phyloP scores from a whole-genome alignment of 2,113 vertebrate genomes.

The Scatophagus argus region DNA sequence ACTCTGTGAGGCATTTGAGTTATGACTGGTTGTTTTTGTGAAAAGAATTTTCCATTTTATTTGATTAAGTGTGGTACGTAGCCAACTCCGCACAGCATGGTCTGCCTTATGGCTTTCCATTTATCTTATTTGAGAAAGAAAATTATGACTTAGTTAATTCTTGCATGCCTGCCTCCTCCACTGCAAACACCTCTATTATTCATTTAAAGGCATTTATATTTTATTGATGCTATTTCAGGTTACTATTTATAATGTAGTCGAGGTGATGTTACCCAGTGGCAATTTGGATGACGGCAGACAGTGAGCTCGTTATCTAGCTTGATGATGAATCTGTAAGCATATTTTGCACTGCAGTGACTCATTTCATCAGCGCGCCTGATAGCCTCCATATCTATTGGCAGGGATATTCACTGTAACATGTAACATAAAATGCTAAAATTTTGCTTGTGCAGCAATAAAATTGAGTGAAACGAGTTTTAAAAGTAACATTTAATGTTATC shows the following conservation, averaged over 20 bases:
- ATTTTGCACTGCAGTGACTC: slow-evolving; percentile 42
- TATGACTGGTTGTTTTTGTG: slow-evolving; percentile 59
- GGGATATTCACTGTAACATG: background rate
- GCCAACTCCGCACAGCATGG: slow-evolving; percentile 28
- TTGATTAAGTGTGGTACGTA: slow-evolving; percentile 63
- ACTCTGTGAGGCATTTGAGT: slow-evolving; percentile 54
- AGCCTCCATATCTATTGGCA: background rate
- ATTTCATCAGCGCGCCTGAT: slow-evolving; percentile 24
- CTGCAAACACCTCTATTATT: slow-evolving; percentile 71
- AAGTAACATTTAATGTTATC: background rate
- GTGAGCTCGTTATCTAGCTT: slow-evolving; percentile 62
- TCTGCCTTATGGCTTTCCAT: slow-evolving; percentile 53
- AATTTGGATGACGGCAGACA: slow-evolving; percentile 43
- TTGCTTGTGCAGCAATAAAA: background rate
- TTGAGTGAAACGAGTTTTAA: background rate
- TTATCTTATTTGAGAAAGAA: slow-evolving; percentile 61
- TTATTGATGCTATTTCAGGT: slow-evolving; percentile 68
- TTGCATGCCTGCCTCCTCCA: slow-evolving; percentile 36
- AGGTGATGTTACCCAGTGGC: slow-evolving; percentile 41
- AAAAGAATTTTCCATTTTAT: slow-evolving; percentile 67
- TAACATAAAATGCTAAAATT: background rate
- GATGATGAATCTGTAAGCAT: slow-evolving; percentile 37
- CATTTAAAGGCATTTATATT: slow-evolving; percentile 74
- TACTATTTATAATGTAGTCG: slow-evolving; percentile 44
- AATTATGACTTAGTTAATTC: slow-evolving; percentile 73